Conservation (phyloP, 2,797 vertebrate species). For the Macrochelys suwanniensis region DNA sequence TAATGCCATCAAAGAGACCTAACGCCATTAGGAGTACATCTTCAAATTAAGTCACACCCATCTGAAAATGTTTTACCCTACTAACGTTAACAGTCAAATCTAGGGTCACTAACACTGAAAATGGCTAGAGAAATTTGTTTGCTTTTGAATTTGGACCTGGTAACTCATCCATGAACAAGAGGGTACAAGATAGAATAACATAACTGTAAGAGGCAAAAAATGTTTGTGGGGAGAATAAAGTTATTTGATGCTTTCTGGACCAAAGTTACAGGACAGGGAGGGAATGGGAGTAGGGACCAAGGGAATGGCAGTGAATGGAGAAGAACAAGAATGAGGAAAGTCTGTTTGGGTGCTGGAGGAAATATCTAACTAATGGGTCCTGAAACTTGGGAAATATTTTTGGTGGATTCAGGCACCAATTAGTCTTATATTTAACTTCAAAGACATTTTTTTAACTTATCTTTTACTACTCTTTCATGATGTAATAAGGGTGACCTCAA, state of each 20-base stretch:
- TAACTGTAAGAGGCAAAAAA: background rate
- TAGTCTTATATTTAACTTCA: background rate
- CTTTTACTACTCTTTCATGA: background rate
- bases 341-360: background rate
- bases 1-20: background rate
- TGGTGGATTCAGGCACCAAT: background rate
- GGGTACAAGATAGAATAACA: background rate
- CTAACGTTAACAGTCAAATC: background rate
- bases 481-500: background rate
- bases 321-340: background rate
- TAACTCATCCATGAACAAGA: background rate
- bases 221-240: accelerated
- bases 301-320: background rate
- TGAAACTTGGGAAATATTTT: background rate
- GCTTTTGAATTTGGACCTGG: background rate
- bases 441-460: background rate
- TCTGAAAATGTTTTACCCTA: background rate
- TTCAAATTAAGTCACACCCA: background rate
- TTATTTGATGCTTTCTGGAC: background rate
- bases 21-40: background rate
- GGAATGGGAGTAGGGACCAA: background rate
- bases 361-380: background rate
- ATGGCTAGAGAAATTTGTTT: background rate
- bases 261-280: background rate
- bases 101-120: background rate